These are phyloP conservation scores for Ethmia dodecea DNA, from an alignment of 2,888 invertebrate species.

Conservation along the genomic window DNA sequence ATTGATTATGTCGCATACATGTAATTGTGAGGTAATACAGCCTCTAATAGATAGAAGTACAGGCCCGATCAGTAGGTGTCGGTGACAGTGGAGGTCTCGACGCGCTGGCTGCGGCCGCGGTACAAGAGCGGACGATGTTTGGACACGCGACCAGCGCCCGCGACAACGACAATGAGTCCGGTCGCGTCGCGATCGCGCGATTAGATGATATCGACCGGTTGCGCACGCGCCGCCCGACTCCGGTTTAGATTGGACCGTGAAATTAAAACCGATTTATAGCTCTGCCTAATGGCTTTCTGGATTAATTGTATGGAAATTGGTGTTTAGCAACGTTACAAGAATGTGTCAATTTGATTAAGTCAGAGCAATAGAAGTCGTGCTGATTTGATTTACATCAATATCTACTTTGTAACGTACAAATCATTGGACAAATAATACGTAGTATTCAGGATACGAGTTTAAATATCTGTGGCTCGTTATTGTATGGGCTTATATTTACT, in stretches of 20 bases:
- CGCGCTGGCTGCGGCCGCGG: not conserved
- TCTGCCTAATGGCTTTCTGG: conserved; percentile 35
- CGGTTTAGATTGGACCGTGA: conserved; percentile 46
- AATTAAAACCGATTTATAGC: conserved; percentile 54
- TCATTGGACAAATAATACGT: not conserved
- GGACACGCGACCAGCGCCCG: conserved; percentile 43
- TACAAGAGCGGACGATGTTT: conserved; percentile 44
- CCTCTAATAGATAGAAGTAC: no score
- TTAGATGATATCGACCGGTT: conserved; percentile 48
- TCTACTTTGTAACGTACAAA: conserved; percentile 1
- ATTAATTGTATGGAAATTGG: conserved; percentile 42
- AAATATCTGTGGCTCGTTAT: no score
- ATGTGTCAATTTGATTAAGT: conserved; percentile 14
- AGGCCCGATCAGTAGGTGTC: not conserved
- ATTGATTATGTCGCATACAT: no score
- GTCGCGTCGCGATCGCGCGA: conserved; percentile 51
- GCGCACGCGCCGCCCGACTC: conserved; percentile 51
- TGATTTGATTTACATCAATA: conserved; percentile 6
- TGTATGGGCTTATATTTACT: no score
- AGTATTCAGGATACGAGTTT: no score
- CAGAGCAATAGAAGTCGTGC: conserved; percentile 3
- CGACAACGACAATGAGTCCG: conserved; percentile 49
- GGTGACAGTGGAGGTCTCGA: not conserved
- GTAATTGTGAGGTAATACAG: no score
- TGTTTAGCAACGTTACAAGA: conserved; percentile 19